phyloP scores from a whole-genome alignment of 2,797 vertebrate genomes.

The Ceyx erithaca region DNA sequence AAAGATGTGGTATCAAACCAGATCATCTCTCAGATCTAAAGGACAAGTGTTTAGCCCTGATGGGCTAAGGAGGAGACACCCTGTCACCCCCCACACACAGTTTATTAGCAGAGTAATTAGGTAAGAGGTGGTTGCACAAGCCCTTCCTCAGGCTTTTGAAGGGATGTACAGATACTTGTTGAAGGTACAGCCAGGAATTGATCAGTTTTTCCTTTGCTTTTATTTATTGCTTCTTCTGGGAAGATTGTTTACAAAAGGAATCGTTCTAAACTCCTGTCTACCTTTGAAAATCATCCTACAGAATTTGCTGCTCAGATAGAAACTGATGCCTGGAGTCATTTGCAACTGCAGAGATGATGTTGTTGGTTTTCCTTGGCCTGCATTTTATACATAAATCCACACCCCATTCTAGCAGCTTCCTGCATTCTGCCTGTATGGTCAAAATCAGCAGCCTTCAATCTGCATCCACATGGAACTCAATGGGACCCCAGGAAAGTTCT shows the following conservation, averaged over 20 bases:
- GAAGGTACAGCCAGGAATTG: background rate
- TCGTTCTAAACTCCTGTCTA: background rate
- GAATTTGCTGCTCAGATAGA: background rate
- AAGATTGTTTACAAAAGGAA: background rate
- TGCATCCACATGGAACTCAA: fast-evolving
- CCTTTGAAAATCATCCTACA: background rate
- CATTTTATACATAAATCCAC: fast-evolving
- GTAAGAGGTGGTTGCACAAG: background rate
- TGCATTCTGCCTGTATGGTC: fast-evolving
- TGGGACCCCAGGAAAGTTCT: background rate
- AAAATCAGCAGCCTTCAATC: background rate
- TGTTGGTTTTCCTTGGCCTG: background rate
- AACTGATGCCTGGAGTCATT: background rate
- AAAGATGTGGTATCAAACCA: fast-evolving
- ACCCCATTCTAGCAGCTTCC: background rate
- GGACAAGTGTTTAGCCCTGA: background rate
- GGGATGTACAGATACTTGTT: background rate
- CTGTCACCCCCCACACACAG: background rate
- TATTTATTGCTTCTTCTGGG: background rate
- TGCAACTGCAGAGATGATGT: background rate
- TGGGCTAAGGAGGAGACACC: background rate
- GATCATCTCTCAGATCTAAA: background rate
- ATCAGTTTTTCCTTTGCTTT: background rate
- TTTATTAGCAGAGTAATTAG: background rate
- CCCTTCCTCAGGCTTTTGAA: background rate